These are phyloP conservation scores for Brachionus calyciflorus DNA, from an alignment of 1,140 invertebrate genomes.

Conservation along the genomic window DNA sequence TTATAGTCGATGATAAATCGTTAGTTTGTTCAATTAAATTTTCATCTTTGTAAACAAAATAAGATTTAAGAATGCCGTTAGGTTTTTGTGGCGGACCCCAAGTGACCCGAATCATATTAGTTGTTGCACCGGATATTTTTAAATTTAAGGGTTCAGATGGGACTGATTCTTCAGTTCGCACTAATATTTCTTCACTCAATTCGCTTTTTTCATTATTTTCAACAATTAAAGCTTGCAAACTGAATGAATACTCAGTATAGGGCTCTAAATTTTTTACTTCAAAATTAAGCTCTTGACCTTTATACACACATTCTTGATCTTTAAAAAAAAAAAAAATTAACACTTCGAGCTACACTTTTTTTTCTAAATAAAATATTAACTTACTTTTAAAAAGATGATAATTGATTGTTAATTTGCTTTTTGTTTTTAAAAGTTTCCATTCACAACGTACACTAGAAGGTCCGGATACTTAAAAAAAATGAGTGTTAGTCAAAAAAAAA, in stretches of 20 bases:
- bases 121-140: not conserved
- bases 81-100: slow-evolving; percentile 23
- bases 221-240: slow-evolving; percentile 1
- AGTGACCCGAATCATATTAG: not conserved
- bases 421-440: not conserved
- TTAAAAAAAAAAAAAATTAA: not conserved
- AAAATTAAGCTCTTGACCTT: not conserved
- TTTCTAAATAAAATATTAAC: not conserved
- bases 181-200: not conserved
- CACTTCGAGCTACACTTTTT: not conserved
- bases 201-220: slow-evolving; percentile 36
- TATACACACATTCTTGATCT: slow-evolving; percentile 22
- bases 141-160: slow-evolving; percentile 36
- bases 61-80: not conserved
- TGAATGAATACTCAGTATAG: slow-evolving; percentile 32
- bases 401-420: not conserved
- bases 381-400: slow-evolving; percentile 18
- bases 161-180: slow-evolving; percentile 3
- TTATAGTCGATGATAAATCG: slow-evolving; percentile 54
- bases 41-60: slow-evolving; percentile 48
- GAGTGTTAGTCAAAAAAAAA: not conserved
- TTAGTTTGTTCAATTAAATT: slow-evolving; percentile 53
- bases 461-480: not conserved
- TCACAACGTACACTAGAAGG: not conserved
- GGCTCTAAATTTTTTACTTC: slow-evolving; percentile 16